Percentiles rank a stretch among this genome's conserved stretches.
Conservation (phyloP, 2,888 invertebrate genomes). For the Camponotus fellah region DNA sequence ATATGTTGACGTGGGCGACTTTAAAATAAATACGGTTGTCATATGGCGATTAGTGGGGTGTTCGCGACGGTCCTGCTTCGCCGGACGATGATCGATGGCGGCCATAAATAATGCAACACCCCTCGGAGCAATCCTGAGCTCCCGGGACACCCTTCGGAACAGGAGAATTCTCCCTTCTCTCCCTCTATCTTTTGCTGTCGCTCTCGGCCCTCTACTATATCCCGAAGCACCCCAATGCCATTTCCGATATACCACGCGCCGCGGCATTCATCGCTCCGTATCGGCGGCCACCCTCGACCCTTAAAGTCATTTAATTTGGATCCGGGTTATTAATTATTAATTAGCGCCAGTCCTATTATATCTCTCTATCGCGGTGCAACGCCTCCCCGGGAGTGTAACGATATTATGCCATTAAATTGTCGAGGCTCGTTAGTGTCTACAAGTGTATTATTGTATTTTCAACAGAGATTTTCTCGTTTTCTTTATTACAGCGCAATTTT, state of each 20-base stretch:
- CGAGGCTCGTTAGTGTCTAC: slow-evolving; percentile 77
- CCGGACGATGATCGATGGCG: slow-evolving; percentile 85
- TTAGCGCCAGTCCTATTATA: slow-evolving; percentile 84
- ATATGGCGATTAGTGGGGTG: slow-evolving; percentile 85
- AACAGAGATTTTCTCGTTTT: slow-evolving; percentile 8
- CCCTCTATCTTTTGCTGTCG: slow-evolving; percentile 63
- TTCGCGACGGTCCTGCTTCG: slow-evolving; percentile 77
- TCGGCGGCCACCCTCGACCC: slow-evolving; percentile 81
- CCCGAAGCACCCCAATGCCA: slow-evolving; percentile 77
- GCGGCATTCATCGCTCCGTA: slow-evolving; percentile 76
- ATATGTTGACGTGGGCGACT: slow-evolving; percentile 80
- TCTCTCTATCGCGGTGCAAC: slow-evolving; percentile 82
- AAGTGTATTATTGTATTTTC: slow-evolving; percentile 50
- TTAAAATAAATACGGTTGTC: slow-evolving; percentile 85
- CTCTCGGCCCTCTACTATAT: slow-evolving; percentile 64
- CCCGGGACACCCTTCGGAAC: slow-evolving; percentile 80
- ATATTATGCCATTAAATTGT: slow-evolving; percentile 83
- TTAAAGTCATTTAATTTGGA: slow-evolving; percentile 84
- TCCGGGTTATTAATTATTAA: slow-evolving; percentile 86
- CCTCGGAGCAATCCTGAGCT: slow-evolving; percentile 78
- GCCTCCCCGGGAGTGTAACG: slow-evolving; percentile 76
- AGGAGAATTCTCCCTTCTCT: slow-evolving; percentile 68
- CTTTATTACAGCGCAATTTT: slow-evolving; percentile 11
- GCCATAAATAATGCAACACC: slow-evolving; percentile 85
- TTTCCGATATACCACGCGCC: slow-evolving; percentile 80